Evolutionary conservation across 2,797 vertebrate genomes (phyloP), one percentile per base, ranked within the genome.

Genomic region (Ficedula albicollis): DNA sequence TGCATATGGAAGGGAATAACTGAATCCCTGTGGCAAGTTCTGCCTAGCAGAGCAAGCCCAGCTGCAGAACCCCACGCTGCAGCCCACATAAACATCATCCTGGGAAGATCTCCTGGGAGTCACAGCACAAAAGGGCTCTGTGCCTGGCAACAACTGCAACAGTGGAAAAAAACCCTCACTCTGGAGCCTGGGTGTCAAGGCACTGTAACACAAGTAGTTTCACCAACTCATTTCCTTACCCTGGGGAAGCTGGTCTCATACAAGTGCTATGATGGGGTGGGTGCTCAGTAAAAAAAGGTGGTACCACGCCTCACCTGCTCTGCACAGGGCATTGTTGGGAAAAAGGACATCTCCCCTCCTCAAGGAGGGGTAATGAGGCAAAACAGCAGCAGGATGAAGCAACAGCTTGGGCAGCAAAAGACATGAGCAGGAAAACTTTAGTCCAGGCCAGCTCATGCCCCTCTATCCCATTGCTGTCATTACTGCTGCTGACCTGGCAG

Each of bases 341-440:
- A 22, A 63, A 87, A 14, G 7, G 46, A 22, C 5, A 7, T 30
- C 49, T 74, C 44, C 20, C 44, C 44, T 44, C 44, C 22, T 58
- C 17, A 29, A 5, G 15, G 38, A 26, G 13, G 55, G 12, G 27
- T 38, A 48, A 55, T 51, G 21, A 86, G 36, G 62, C 51, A 73
- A 94, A 32, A 58, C 16, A 58, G 68, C 44, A 93, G 25, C 32
- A 84, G n/a, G 21, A 56, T 92, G 83, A 93, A 86, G 83, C 49
- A 91, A 88, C 2, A 5, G 46, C 1, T 0, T 51, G 66, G 25
- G 30, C 74, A 78, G 46, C 15, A 64, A 14, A 46, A 78, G 27
- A 43, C 27, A 51, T 2, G 3, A 66, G 48, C 32, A 48, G 52
- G 62, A 91, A 88, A 93, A 89, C 23, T 36, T 72, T 27, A n/a